Evolutionary conservation across 2,888 invertebrate species (phyloP).

Genomic region (Toxonevra muliebris): DNA sequence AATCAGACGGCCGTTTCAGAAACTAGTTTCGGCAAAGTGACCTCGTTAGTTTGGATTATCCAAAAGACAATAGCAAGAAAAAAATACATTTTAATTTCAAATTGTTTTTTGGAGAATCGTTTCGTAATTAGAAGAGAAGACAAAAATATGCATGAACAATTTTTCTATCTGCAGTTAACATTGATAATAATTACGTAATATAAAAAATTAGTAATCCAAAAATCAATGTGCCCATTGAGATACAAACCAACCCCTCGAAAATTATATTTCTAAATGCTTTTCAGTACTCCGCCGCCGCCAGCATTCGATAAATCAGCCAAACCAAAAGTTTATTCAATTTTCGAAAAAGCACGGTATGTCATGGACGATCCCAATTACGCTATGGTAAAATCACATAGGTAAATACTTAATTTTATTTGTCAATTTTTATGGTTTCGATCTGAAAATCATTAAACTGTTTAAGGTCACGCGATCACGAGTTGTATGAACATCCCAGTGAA

Average conservation of each 20-base stretch:
- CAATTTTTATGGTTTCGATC: background rate
- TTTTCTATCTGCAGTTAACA: no score
- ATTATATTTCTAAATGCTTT: conserved; percentile 7
- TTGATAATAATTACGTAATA: no score
- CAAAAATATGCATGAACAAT: no score
- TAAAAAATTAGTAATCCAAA: no score
- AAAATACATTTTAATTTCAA: no score
- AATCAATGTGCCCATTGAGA: no score
- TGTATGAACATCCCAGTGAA: conserved; percentile 61
- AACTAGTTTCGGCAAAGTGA: no score
- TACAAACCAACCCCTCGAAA: background rate
- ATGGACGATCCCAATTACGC: conserved; percentile 79
- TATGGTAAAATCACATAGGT: conserved; percentile 65
- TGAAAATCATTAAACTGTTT: background rate
- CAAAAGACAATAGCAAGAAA: no score
- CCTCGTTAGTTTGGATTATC: no score
- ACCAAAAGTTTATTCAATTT: conserved; percentile 83
- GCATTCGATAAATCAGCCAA: conserved; percentile 67
- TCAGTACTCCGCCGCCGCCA: conserved; percentile 60
- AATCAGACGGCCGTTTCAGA: no score
- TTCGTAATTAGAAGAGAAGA: no score
- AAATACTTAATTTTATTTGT: conserved; percentile 30
- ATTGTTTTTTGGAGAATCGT: no score
- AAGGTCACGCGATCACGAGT: conserved; percentile 61
- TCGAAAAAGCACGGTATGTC: conserved; percentile 81